Conservation (phyloP, 2,113 vertebrate species). For the Phasianus colchicus region DNA sequence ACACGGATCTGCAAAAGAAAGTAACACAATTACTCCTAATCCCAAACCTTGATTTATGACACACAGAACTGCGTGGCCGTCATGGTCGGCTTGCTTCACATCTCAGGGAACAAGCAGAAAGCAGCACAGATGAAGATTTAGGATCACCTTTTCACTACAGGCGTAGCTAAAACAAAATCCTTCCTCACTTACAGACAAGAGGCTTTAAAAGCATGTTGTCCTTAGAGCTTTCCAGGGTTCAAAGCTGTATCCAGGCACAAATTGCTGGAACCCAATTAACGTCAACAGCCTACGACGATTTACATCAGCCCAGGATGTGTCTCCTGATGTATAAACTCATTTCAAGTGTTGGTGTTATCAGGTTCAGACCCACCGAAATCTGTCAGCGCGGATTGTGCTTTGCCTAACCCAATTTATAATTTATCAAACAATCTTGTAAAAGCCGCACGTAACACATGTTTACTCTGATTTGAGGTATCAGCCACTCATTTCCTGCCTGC, state of each 20-base stretch:
- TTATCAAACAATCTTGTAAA: slow-evolving; percentile 64
- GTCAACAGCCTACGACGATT: neutral
- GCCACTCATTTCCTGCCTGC: slow-evolving; percentile 68
- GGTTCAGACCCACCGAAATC: slow-evolving; percentile 23
- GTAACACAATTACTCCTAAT: neutral
- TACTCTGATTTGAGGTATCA: slow-evolving; percentile 51
- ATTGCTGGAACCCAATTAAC: neutral
- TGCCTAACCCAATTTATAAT: slow-evolving; percentile 60
- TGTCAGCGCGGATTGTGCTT: neutral
- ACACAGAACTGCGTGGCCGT: rapidly evolving
- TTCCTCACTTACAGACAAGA: neutral
- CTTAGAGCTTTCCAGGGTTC: neutral
- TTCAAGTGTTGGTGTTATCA: neutral
- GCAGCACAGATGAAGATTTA: neutral
- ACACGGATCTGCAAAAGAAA: slow-evolving; percentile 86
- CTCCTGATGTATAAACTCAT: neutral
- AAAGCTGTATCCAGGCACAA: neutral
- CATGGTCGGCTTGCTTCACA: neutral
- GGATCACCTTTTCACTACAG: neutral
- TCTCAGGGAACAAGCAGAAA: neutral
- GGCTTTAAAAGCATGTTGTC: neutral
- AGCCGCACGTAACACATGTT: slow-evolving; percentile 48
- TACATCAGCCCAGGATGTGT: neutral
- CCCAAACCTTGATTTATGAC: neutral
- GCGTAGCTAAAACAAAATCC: neutral